phyloP scores from a whole-genome alignment of 2,113 vertebrate genomes.

The Erpornis zantholeuca region DNA sequence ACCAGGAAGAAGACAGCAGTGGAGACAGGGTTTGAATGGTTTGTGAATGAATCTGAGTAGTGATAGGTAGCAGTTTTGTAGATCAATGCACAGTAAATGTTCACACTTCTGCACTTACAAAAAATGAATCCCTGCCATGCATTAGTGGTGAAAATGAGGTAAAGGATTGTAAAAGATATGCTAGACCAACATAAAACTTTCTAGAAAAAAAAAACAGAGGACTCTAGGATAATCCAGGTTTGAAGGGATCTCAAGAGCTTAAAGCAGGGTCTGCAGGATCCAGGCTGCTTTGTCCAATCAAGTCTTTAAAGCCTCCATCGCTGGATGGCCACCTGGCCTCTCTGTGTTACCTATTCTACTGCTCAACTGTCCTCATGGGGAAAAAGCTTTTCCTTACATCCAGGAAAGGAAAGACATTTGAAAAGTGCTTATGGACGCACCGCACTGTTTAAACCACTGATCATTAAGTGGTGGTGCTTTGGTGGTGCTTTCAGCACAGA shows the following conservation, averaged over 20 bases:
- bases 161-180: background rate
- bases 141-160: background rate
- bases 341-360: background rate
- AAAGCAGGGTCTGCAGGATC: background rate
- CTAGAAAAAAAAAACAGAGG: background rate
- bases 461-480: rapidly evolving
- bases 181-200: background rate
- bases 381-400: background rate
- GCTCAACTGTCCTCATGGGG: background rate
- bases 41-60: background rate
- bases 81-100: background rate
- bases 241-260: background rate
- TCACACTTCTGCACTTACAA: background rate
- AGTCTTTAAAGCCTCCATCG: background rate
- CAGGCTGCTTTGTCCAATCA: background rate
- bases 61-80: background rate
- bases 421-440: too few relatives aligned
- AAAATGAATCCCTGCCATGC: background rate
- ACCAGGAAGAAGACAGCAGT: background rate
- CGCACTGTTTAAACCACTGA: background rate
- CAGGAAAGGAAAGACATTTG: too few relatives aligned
- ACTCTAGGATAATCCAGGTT: too few relatives aligned
- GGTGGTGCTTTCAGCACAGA: background rate
- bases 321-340: too few relatives aligned
- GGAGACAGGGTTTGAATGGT: background rate